Conservation (phyloP, 2,797 vertebrate species). For the Hyperoplus lanceolatus region DNA sequence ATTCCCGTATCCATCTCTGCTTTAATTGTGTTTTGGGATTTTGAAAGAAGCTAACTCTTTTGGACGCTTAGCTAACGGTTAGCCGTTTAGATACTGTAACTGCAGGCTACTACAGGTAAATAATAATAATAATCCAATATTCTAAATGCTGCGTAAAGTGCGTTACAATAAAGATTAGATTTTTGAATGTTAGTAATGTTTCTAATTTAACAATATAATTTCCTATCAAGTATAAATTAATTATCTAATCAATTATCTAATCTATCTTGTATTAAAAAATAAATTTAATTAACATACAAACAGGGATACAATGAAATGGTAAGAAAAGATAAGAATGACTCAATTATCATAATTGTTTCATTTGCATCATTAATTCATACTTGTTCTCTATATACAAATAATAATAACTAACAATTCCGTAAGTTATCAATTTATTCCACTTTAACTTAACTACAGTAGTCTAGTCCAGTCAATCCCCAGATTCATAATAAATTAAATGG, state of each 20-base stretch:
- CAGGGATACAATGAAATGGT: too few relatives aligned
- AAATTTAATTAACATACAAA: too few relatives aligned
- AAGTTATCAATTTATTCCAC: not conserved
- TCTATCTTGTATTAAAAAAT: too few relatives aligned
- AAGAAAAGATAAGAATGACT: too few relatives aligned
- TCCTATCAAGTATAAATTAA: too few relatives aligned
- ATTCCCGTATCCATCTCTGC: rapidly evolving
- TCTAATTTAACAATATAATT: too few relatives aligned
- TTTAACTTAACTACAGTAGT: rapidly evolving
- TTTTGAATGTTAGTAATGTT: too few relatives aligned
- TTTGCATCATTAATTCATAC: not conserved
- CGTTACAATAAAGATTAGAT: too few relatives aligned
- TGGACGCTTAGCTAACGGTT: not conserved
- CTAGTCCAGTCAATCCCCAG: too few relatives aligned
- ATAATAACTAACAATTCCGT: not conserved
- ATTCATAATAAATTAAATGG: not conserved
- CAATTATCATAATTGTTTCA: not conserved
- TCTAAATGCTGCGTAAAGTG: too few relatives aligned
- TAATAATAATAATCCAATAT: too few relatives aligned
- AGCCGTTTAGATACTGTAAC: constrained; percentile 11
- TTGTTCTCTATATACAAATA: not conserved
- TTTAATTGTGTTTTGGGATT: not conserved
- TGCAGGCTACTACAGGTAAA: not conserved
- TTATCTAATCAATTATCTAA: too few relatives aligned
- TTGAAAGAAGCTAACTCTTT: not conserved